These are phyloP conservation scores for Thinocorus orbignyianus DNA, from an alignment of 2,113 vertebrate species.

Conservation along the genomic window DNA sequence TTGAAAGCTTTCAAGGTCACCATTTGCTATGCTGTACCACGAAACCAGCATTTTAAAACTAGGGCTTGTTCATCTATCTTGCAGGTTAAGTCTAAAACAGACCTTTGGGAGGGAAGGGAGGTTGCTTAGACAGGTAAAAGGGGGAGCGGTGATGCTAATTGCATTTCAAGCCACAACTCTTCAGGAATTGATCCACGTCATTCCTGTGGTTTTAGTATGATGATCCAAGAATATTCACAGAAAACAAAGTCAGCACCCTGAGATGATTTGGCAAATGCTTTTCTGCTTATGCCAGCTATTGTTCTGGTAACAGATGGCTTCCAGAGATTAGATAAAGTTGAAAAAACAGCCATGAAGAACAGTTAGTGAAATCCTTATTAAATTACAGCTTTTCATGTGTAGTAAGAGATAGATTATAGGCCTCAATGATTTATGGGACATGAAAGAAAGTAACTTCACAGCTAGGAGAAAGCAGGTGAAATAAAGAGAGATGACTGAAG, in stretches of 20 bases:
- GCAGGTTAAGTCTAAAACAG: background rate
- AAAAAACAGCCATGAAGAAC: background rate
- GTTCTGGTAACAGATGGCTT: background rate
- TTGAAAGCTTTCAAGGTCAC: background rate
- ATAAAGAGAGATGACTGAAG: background rate
- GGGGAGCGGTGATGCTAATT: background rate
- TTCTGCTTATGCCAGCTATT: background rate
- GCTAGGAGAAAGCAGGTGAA: background rate
- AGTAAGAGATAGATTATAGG: background rate
- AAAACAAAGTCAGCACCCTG: background rate
- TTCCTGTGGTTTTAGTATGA: background rate
- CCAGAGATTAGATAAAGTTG: background rate
- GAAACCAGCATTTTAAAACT: background rate
- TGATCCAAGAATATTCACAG: background rate
- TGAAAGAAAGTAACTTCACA: background rate
- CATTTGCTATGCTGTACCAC: background rate
- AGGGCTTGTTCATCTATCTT: background rate
- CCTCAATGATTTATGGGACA: background rate
- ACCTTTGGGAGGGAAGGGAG: background rate
- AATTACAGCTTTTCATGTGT: background rate
- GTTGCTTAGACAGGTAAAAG: background rate
- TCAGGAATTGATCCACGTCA: background rate
- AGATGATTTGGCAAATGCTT: background rate
- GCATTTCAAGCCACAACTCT: background rate
- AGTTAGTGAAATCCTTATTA: background rate